These are phyloP conservation scores for Mirounga angustirostris DNA, from an alignment of 2,113 vertebrate species.

Conservation along the genomic window DNA sequence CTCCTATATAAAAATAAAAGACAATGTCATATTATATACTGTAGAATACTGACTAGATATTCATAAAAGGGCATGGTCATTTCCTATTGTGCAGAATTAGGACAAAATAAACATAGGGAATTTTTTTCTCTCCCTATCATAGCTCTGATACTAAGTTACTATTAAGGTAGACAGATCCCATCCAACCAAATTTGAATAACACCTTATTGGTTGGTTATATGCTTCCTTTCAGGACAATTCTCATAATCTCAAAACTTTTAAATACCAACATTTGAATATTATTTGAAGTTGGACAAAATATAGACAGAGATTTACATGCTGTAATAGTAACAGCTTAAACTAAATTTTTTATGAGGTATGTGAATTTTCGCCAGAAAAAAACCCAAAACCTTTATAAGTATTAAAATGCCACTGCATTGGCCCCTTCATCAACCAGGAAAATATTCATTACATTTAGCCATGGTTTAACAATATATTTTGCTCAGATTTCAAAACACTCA, in stretches of 20 bases:
- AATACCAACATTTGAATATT: conserved; percentile 7
- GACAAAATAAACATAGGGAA: conserved; percentile 6
- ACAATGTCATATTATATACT: conserved; percentile 76
- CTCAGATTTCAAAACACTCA: conserved; percentile 56
- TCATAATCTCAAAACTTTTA: conserved; percentile 6
- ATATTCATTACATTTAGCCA: conserved; percentile 3
- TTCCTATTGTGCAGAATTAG: not conserved
- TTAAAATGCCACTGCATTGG: conserved; percentile 26
- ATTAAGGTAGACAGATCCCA: not conserved
- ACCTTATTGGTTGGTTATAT: not conserved
- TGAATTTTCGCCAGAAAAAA: conserved; percentile 15
- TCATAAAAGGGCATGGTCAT: conserved; percentile 41
- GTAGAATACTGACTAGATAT: conserved; percentile 25
- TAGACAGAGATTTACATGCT: conserved; percentile 19
- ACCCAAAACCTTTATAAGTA: not conserved
- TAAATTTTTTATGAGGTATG: not conserved
- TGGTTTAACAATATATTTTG: conserved; percentile 18
- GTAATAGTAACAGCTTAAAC: not conserved
- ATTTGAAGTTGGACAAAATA: conserved; percentile 19
- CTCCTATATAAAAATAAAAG: conserved; percentile 91
- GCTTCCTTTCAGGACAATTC: not conserved
- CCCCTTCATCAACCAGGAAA: not conserved
- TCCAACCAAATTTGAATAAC: conserved; percentile 24
- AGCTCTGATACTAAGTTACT: not conserved
- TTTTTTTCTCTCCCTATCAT: not conserved